Evolutionary conservation across 2,888 invertebrate genomes (phyloP), one percentile per base, ranked within the genome.

Genomic region (Hypomecis punctinalis): DNA sequence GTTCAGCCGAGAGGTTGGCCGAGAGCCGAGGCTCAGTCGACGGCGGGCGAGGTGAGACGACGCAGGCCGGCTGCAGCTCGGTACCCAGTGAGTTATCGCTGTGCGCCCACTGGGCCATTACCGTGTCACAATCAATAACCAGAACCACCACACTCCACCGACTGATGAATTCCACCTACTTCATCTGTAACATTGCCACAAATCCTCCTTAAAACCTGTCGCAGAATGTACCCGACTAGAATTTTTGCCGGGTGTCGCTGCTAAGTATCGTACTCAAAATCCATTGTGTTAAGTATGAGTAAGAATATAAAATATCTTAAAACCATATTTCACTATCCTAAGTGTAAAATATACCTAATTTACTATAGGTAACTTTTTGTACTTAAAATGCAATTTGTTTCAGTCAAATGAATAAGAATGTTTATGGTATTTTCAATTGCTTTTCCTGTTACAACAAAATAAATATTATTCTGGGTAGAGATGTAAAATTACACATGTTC

Each of bases 121-220:
- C 83, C 79, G 77, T 79, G 84, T 88, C 87, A 88, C 87, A 86
- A 90, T 89, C 90, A 88, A 90, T 90, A 89, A 86, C 86, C 77
- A 76, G 23, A 23, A 23, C 23, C 23, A 23, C 23, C 23, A 23
- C 23, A 23, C 23, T 23, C 75, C 71, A 73, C 39, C 23, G 69
- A 76, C 82, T 83, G 83, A 85, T 86, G 82, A 82, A 83, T 86
- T 80, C 77, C 76, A 73, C 81, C 78, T 55, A 65, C 52, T 69
- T 65, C 67, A 63, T 66, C 63, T 55, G 49, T 66, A n/a, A n/a
- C n/a, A n/a, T n/a, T n/a, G 23, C 23, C 23, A 23, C 23, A 23
- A 23, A 23, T 23, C 23, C 23, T 23, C 23, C 23, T 23, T 23
- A 23, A 23, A 23, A 23, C 23, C 23, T 23, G 23, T 23, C 23